A percentile compares a stretch with the other conserved stretches of the same genome.
phyloP scores from a whole-genome alignment of 1,140 invertebrate species.

The Drosophila pachea region DNA sequence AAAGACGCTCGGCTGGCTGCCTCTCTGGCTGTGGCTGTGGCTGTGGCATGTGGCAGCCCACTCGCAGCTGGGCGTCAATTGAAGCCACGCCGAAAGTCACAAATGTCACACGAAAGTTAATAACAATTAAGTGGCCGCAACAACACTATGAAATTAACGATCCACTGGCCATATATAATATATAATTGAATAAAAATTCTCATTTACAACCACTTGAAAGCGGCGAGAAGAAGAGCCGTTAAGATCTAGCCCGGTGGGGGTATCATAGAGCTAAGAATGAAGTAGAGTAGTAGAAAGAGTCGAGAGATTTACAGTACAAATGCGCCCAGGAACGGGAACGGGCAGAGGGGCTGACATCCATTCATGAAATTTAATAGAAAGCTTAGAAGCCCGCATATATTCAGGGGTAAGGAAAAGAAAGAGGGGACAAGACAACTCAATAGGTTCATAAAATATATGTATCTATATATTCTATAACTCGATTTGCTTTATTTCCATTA shows the following conservation, averaged over 20 bases:
- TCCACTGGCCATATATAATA: constrained; percentile 27
- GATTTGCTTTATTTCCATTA: too few relatives aligned
- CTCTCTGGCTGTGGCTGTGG: too few relatives aligned
- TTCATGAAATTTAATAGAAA: too few relatives aligned
- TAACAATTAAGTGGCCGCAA: constrained; percentile 63
- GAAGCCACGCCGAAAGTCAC: constrained; percentile 64
- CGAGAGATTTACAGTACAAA: too few relatives aligned
- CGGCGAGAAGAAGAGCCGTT: neutral
- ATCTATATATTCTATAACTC: too few relatives aligned
- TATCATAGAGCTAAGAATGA: neutral
- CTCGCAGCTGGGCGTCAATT: constrained; percentile 49
- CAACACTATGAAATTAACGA: constrained; percentile 48
- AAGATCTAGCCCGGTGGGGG: too few relatives aligned
- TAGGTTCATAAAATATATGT: too few relatives aligned
- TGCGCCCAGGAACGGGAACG: too few relatives aligned
- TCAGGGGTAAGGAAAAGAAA: too few relatives aligned
- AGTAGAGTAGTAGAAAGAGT: neutral
- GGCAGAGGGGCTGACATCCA: too few relatives aligned
- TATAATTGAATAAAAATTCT: constrained; percentile 61
- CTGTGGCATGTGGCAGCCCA: neutral
- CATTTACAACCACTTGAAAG: constrained; percentile 30
- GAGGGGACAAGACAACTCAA: too few relatives aligned
- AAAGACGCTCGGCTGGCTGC: neutral
- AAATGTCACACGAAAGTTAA: constrained; percentile 76
- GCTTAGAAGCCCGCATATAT: too few relatives aligned